Evolutionary conservation across 2,113 vertebrate genomes (phyloP).

Genomic region (Struthidea cinerea): DNA sequence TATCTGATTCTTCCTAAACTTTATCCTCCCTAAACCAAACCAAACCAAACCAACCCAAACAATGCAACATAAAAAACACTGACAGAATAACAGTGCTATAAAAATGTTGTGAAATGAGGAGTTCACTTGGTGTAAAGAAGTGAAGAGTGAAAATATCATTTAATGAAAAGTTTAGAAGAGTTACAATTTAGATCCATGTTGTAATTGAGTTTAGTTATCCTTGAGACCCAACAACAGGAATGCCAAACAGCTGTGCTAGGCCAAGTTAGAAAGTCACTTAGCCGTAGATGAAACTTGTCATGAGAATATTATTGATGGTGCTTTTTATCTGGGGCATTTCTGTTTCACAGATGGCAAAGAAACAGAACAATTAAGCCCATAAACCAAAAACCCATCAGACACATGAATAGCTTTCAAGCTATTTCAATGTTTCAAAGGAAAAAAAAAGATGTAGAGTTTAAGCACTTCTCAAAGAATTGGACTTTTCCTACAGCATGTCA

Average conservation of each 20-base stretch:
- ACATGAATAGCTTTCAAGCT: neutral
- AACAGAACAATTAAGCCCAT: neutral
- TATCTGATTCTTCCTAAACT: neutral
- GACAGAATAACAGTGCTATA: neutral
- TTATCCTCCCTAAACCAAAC: neutral
- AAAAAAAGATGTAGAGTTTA: neutral
- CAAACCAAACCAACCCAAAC: neutral
- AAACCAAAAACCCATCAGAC: neutral
- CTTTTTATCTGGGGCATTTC: neutral
- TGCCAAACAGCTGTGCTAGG: neutral
- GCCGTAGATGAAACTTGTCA: neutral
- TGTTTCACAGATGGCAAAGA: neutral
- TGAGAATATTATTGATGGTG: neutral
- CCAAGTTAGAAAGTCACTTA: neutral
- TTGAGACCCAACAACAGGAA: neutral
- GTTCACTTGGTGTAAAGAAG: neutral
- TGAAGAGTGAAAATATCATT: neutral
- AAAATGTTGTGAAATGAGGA: neutral
- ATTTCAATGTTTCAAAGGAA: neutral
- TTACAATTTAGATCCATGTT: neutral
- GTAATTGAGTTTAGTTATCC: neutral
- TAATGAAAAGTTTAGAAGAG: neutral
- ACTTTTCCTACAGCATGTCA: neutral
- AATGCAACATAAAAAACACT: neutral
- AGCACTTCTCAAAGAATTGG: neutral